phyloP scores from a whole-genome alignment of 2,113 vertebrate species.

The Pluvialis apricaria region DNA sequence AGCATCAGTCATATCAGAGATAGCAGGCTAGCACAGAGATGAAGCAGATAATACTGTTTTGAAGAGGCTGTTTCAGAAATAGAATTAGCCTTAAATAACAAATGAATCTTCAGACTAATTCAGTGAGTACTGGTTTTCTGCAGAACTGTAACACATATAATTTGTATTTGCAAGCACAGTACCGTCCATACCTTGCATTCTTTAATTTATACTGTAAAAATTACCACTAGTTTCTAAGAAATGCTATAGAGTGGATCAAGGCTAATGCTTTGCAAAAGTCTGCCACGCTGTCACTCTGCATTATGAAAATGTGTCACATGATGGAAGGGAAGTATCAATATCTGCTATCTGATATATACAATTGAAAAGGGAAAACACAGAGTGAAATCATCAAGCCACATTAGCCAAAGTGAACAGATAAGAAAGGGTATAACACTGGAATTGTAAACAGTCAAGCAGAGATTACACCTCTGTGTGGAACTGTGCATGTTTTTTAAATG shows the following conservation, averaged over 20 bases:
- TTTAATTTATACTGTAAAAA: background rate
- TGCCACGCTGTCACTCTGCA: background rate
- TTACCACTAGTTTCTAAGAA: background rate
- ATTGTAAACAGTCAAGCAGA: constrained; percentile 1
- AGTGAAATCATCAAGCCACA: constrained; percentile 45
- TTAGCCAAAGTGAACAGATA: constrained; percentile 51
- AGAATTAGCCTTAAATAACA: background rate
- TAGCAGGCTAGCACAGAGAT: background rate
- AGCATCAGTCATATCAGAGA: background rate
- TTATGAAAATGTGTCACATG: constrained; percentile 5
- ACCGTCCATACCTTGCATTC: background rate
- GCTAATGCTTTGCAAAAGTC: background rate
- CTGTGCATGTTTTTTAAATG: background rate
- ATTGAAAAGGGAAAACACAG: constrained; percentile 42
- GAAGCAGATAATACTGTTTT: background rate
- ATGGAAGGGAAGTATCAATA: constrained; percentile 11
- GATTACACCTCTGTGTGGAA: background rate
- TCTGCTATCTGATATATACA: constrained; percentile 21
- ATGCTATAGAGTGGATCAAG: background rate
- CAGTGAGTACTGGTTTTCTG: background rate
- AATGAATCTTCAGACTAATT: background rate
- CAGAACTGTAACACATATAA: background rate
- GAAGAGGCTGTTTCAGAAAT: background rate
- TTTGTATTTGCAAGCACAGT: background rate
- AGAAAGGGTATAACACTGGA: constrained; percentile 1